Conservation (phyloP, 2,888 invertebrate genomes). For the Lithodes maja region DNA sequence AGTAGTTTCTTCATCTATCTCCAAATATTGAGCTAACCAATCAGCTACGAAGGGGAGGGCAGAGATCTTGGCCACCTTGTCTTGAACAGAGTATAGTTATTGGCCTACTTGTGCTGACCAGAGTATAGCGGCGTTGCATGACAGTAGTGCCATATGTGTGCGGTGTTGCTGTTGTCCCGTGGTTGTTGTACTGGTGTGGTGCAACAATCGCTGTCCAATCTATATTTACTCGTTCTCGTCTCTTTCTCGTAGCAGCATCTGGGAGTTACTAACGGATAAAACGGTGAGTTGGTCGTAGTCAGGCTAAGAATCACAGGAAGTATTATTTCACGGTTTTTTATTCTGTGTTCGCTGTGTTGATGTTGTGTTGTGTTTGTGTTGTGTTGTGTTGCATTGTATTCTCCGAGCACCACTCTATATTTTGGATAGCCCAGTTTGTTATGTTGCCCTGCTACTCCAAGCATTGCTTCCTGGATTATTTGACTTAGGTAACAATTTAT, state of each 20-base stretch:
- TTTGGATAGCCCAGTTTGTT: not conserved
- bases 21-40: no score
- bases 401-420: constrained; percentile 52
- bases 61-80: no score
- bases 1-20: no score
- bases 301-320: constrained; percentile 62
- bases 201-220: constrained; percentile 70
- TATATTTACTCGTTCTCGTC: constrained; percentile 71
- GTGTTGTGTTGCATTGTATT: constrained; percentile 49
- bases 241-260: constrained; percentile 75
- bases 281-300: constrained; percentile 76
- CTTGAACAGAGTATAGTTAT: no score
- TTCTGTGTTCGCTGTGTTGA: constrained; percentile 66
- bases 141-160: not conserved
- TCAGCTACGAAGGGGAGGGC: no score
- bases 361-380: constrained; percentile 54
- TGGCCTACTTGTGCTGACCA: not conserved
- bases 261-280: constrained; percentile 78
- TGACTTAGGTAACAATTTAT: not conserved
- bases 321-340: constrained; percentile 62
- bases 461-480: not conserved
- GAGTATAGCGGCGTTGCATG: constrained; percentile 5
- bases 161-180: constrained; percentile 61
- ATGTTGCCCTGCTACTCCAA: not conserved
- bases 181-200: constrained; percentile 71